A percentile compares a stretch with the other conserved stretches of the same genome.
Conservation (phyloP, 2,113 vertebrate species). For the Lamprologus callipterus region DNA sequence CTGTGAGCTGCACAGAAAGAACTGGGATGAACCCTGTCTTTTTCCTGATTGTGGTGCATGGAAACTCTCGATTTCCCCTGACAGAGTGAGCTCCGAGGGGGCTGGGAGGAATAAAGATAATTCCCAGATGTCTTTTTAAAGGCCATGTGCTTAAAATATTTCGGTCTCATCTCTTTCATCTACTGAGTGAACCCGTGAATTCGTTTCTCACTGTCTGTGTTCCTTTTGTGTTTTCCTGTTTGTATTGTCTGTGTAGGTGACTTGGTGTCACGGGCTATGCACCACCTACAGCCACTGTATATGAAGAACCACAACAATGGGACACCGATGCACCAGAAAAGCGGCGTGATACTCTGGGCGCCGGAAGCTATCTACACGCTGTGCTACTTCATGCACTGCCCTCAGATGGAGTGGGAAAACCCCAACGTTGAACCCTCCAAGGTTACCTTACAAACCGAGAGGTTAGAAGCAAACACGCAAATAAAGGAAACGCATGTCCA, state of each 20-base stretch:
- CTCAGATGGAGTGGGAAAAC: constrained; percentile 98
- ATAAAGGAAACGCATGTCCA: not conserved
- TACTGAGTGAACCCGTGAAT: not conserved
- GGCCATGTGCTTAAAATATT: constrained; percentile 16
- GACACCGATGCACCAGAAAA: constrained; percentile 86
- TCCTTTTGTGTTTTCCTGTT: not conserved
- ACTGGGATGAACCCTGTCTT: constrained; percentile 8
- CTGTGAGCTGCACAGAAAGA: not conserved
- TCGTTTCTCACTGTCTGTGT: not conserved
- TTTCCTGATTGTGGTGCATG: not conserved
- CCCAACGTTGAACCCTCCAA: constrained; percentile 94
- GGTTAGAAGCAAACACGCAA: constrained; percentile 56
- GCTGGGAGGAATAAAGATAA: constrained; percentile 14
- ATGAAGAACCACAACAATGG: constrained; percentile 84
- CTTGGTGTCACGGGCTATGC: constrained; percentile 93
- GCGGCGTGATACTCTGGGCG: constrained; percentile 83
- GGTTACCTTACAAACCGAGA: constrained; percentile 90
- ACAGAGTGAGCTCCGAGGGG: constrained; percentile 7
- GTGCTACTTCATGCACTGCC: constrained; percentile 99
- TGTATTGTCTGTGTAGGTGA: constrained; percentile 72
- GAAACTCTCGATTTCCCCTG: constrained; percentile 19
- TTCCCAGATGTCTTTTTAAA: constrained; percentile 27
- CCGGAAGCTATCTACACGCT: constrained; percentile 94
- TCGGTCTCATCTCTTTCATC: not conserved
- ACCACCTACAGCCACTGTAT: constrained; percentile 90